Base-by-base conservation (phyloP, 2,797 vertebrate species). In the Vultur gryphus region DNA sequence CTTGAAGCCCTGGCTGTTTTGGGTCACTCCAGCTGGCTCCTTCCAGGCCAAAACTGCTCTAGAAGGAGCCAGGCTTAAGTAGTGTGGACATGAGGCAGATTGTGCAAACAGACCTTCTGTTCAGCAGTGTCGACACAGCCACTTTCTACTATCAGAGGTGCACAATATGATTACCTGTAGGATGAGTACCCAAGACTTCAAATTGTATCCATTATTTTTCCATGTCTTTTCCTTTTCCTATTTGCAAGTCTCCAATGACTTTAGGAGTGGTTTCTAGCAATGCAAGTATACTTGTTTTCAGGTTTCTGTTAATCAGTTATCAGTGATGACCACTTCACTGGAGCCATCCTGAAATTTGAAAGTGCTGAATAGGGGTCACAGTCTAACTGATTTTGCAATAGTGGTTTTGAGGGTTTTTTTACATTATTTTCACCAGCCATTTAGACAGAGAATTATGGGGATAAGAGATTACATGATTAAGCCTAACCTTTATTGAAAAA, bases 51-150 rank as follows among this genome's bases (percentile, higher is more conserved):
- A 59, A 88, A 57, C 9, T 41, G 26, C 39, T 58, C 28, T 71
- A 39, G 35, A 64, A 91, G 15, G 8, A 29, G 37, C 7, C 51
- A 91, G 28, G 29, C 28, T 20, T 10, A 11, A 10, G 15, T 2
- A 25, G 17, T 2, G 8, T 15, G 16, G 39, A 28, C 29, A 48
- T 5, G 7, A 86, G 13, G 21, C 21, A 35, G 65, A 18, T 1
- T 3, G 12, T 37, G 35, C 12, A 66, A 85, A 37, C 8, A 31
- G 24, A 35, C 29, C 16, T 67, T 25, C 31, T 52, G 6, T 31
- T 82, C n/a, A 2, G 3, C n/a, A 8, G 10, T 2, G 8, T 1
- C 39, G 69, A 67, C 15, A 65, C 5, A 46, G n/a, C 1, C 20
- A 11, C 48, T 15, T 85, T 28, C 59, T 70, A 3, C 31, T n/a